Percentiles rank a stretch among this genome's conserved stretches.
Conservation (phyloP, 2,888 invertebrate species). For the Toxonevra muliebris region DNA sequence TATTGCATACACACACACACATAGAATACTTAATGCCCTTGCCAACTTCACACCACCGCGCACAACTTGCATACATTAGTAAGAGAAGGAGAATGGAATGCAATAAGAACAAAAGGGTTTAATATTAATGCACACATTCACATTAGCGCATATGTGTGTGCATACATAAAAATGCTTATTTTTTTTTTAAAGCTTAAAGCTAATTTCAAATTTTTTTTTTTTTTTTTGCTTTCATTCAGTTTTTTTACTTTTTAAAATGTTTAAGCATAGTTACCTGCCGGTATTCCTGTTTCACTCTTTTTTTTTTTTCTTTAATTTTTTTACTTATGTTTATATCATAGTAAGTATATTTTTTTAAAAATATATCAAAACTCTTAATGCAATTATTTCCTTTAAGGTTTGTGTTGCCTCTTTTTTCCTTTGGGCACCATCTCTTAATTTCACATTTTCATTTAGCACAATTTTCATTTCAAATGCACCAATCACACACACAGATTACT, state of each 20-base stretch:
- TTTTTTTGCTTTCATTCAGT: no score
- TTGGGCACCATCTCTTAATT: conserved; percentile 6
- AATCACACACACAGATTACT: conserved; percentile 10
- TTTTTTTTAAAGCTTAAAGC: no score
- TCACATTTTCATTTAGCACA: conserved; percentile 25
- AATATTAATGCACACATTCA: neutral
- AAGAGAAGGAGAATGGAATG: no score
- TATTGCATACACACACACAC: neutral
- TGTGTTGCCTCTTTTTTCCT: conserved; percentile 4
- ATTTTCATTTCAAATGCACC: conserved; percentile 27
- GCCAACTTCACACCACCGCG: neutral
- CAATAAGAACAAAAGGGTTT: neutral
- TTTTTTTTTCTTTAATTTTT: neutral
- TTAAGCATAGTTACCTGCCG: no score
- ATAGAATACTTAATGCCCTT: neutral
- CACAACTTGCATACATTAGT: no score
- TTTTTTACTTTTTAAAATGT: no score
- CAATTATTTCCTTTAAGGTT: conserved; percentile 23
- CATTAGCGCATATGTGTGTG: conserved; percentile 4
- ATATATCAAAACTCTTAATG: conserved; percentile 34
- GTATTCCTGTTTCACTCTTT: neutral
- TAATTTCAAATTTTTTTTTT: no score
- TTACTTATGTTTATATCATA: no score
- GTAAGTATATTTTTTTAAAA: no score
- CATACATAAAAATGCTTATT: neutral